These are phyloP conservation scores for Baryphthengus martii DNA, from an alignment of 2,113 vertebrate species.

Conservation along the genomic window DNA sequence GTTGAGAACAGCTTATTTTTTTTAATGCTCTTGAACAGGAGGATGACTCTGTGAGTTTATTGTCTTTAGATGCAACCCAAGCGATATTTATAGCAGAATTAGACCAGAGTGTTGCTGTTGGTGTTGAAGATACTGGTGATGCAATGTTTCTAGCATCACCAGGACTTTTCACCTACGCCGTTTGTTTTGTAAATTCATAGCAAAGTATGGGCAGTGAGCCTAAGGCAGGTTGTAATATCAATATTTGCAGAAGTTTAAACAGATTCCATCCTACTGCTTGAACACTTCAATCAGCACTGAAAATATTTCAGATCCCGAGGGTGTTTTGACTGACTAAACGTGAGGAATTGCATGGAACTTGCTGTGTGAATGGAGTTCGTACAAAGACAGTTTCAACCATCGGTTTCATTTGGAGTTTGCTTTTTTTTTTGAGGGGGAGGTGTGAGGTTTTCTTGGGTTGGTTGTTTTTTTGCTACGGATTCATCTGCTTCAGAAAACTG, in stretches of 20 bases:
- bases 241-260: not conserved
- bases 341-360: not conserved
- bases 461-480: not conserved
- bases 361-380: not conserved
- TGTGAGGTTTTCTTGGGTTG: not conserved
- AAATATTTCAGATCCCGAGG: not conserved
- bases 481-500: not conserved
- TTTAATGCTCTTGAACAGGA: not conserved
- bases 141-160: not conserved
- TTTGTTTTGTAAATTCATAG: not conserved
- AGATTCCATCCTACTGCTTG: not conserved
- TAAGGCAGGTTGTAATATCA: not conserved
- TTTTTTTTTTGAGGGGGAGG: not conserved
- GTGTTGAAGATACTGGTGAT: not conserved
- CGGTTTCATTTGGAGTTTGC: not conserved
- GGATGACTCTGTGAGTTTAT: not conserved
- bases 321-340: not conserved
- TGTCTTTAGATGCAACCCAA: not conserved
- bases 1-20: not conserved
- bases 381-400: not conserved
- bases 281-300: not conserved
- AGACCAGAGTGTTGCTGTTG: not conserved
- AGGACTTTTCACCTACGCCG: not conserved
- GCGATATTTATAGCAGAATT: not conserved
- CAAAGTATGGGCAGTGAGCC: not conserved